Evolutionary conservation across 64 coral and sea anemone species (phyloP).

Genomic region (Dendrophyllia cribrosa): DNA sequence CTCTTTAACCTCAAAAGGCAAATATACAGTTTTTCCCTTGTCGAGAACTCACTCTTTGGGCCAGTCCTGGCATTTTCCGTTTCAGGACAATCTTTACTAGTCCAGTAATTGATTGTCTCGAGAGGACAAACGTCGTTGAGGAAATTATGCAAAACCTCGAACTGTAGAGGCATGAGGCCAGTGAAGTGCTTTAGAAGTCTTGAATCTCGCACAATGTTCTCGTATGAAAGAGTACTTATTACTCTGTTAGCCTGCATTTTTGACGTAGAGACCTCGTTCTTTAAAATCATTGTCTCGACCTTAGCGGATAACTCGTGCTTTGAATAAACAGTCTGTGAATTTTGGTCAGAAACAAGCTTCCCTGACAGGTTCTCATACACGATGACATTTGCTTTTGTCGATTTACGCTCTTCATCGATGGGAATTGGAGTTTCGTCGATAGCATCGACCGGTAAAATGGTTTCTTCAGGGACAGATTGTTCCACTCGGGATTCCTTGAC

Average conservation of each 20-base stretch:
- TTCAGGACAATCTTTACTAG: slow-evolving; percentile 16
- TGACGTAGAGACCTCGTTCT: slow-evolving; percentile 68
- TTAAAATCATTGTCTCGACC: slow-evolving; percentile 75
- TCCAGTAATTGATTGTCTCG: slow-evolving; percentile 55
- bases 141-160: slow-evolving; percentile 82
- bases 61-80: slow-evolving; percentile 25
- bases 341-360: slow-evolving; percentile 37
- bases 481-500: slow-evolving; percentile 18
- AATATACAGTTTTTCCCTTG: slow-evolving; percentile 58
- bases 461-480: not conserved
- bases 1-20: slow-evolving; percentile 59
- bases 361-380: slow-evolving; percentile 33
- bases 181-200: slow-evolving; percentile 73
- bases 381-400: not conserved
- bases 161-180: slow-evolving; percentile 59
- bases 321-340: slow-evolving; percentile 65
- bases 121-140: slow-evolving; percentile 78
- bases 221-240: slow-evolving; percentile 72
- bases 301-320: slow-evolving; percentile 71
- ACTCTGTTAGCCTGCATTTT: slow-evolving; percentile 53
- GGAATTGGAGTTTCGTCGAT: slow-evolving; percentile 3
- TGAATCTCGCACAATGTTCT: slow-evolving; percentile 62
- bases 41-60: slow-evolving; percentile 41
- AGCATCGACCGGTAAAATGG: not conserved
- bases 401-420: not conserved